These are phyloP conservation scores for Sylvietta virens DNA, from an alignment of 2,113 vertebrate genomes.

Conservation along the genomic window DNA sequence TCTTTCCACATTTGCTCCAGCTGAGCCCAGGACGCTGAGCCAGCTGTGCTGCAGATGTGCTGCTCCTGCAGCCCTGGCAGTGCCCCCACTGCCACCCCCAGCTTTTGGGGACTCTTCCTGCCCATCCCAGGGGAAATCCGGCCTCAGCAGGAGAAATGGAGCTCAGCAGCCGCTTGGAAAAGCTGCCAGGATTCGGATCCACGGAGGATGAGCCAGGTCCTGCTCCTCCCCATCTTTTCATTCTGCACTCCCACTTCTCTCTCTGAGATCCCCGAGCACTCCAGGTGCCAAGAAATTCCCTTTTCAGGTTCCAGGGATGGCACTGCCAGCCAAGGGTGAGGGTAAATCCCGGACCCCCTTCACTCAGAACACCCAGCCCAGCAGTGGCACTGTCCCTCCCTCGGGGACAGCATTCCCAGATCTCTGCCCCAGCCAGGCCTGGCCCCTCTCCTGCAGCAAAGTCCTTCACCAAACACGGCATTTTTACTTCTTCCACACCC, in stretches of 20 bases:
- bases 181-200: not conserved
- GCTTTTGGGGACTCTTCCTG: rapidly evolving
- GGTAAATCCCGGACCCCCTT: rapidly evolving
- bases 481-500: rapidly evolving
- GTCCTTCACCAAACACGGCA: rapidly evolving
- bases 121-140: rapidly evolving
- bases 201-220: rapidly evolving
- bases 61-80: not conserved
- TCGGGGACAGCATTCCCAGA: not conserved
- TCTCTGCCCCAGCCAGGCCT: not conserved
- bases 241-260: not conserved
- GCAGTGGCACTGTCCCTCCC: not conserved
- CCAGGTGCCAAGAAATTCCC: rapidly evolving
- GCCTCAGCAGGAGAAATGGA: not conserved
- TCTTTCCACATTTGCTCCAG: rapidly evolving
- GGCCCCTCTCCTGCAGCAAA: not conserved
- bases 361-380: rapidly evolving
- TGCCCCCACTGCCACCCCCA: rapidly evolving
- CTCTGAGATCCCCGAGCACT: not conserved
- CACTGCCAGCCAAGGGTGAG: rapidly evolving
- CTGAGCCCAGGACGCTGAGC: rapidly evolving
- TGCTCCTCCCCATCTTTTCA: not conserved
- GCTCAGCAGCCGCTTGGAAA: not conserved
- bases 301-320: rapidly evolving
- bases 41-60: not conserved